phyloP scores from a whole-genome alignment of 64 coral and sea anemone species.

The Anthopleura sola region DNA sequence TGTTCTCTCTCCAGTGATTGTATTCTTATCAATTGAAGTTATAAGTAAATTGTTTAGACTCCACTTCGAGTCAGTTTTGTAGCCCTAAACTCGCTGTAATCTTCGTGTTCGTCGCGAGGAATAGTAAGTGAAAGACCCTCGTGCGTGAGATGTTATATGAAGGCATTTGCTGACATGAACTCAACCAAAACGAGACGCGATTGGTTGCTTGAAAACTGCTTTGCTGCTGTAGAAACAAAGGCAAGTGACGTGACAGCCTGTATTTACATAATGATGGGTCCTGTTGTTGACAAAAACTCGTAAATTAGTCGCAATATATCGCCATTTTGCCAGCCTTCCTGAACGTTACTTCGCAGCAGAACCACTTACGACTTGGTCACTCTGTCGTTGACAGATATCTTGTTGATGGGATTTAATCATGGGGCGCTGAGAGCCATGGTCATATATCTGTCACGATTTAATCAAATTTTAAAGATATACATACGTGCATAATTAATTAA shows the following conservation, averaged over 20 bases:
- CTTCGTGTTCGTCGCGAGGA: not conserved
- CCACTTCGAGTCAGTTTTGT: not conserved
- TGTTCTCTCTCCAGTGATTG: not conserved
- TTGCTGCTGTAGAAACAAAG: not conserved
- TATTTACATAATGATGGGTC: not conserved
- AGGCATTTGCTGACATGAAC: constrained; percentile 16
- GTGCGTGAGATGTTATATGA: not conserved
- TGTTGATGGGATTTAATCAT: not conserved
- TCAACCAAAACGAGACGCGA: not conserved
- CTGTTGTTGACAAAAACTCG: not conserved
- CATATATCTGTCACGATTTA: not conserved
- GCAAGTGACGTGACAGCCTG: not conserved
- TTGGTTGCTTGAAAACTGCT: not conserved
- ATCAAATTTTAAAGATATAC: not conserved
- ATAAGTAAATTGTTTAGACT: not conserved
- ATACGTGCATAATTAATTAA: not conserved
- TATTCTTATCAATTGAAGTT: not conserved
- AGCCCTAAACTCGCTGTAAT: not conserved
- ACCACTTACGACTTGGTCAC: not conserved
- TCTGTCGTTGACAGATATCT: not conserved
- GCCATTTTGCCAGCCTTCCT: not conserved
- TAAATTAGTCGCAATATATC: not conserved
- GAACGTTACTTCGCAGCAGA: not conserved
- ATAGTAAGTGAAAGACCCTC: not conserved
- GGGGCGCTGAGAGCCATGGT: not conserved